Evolutionary conservation across 2,797 vertebrate genomes (phyloP), one percentile per base, ranked within the genome.

Genomic region (Pangasius djambal): DNA sequence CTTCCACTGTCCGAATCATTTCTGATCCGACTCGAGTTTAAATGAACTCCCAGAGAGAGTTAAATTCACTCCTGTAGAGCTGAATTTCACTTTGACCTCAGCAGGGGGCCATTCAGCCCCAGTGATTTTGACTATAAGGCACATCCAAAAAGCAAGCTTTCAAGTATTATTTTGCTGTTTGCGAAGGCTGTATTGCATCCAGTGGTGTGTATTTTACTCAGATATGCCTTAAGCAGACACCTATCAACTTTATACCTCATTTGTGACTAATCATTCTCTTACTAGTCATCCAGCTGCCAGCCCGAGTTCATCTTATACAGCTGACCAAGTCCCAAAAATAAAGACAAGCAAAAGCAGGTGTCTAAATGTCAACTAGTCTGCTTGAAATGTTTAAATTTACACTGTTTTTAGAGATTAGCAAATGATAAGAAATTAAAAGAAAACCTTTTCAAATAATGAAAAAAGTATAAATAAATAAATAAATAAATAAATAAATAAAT

Each of bases 21-120:
- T 96, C 22, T 94, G 95, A 59, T 85, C 31, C 93, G 83, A 93
- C 91, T 95, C 95, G 94, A 63, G 57, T 87, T 87, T 87, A 87
- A 79, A 87, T 87, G 61, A 79, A 79, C 86, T 57, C 77, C 63
- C 59, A 25, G 87, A 83, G 81, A 83, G 87, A 63, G 81, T 75
- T 74, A 88, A 88, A 88, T 75, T 70, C 57, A 40, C 69, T 81
- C 61, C 77, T 81, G 77, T 61, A 28, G 61, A 83, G 81, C 37
- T 63, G 59, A 83, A 83, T 83, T 83, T 83, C 81, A 83, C 81
- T 83, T 83, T 83, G 82, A 48, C 61, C 61, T 83, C 61, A 67
- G 82, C 82, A 67, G 82, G 82, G 28, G 82, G 82, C 40, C 40
- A 28, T 67, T 83, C 82, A 48, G 82, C 61, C 59, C 40, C 82